Base-by-base conservation (phyloP, 2,113 vertebrate species). In the Spermophilus dauricus region DNA sequence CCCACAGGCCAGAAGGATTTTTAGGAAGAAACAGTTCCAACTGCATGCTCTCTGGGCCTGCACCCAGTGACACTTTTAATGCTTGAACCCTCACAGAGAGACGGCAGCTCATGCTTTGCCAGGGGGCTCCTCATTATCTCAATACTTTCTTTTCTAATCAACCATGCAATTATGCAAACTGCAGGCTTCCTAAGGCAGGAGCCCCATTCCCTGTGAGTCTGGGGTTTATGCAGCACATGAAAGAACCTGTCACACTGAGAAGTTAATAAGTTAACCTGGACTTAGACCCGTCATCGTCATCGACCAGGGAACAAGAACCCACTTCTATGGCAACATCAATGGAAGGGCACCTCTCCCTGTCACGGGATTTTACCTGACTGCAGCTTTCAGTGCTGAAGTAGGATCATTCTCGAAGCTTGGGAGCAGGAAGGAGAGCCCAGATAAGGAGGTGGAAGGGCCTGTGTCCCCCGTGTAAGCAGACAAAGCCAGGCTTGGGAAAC, bases 381-480 rank as follows among this genome's bases (percentile, higher is more conserved):
- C 48, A 26, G 4, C 13, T 12, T 22, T 42, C 3, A 58, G 2
- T 53, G 39, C 42, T 24, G 0, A 8, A 16, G 14, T 2, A 2
- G 2, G 2, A 37, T 8, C 8, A 65, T 37, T 20, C 26, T 10
- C 12, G 0, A 8, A 0, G 1, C 8, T 10, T 1, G 5, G 26
- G 20, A 65, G 39, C 20, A 1, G 42, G 53, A 26, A 26, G 4
- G 17, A 34, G 4, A 32, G 11, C 51, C 26, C 13, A 2, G 16
- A 0, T 0, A 0, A 17, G 34, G 42, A 37, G 18, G 16, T 7
- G 8, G 39, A 78, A 51, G 1, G 58, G 32, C 4, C 76, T 34
- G 51, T 9, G 39, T 4, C 8, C 6, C 5, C 2, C 4, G 22
- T 1, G 0, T 22, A 58, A 58, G 1, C n/a, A 1, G 22, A 4